Evolutionary conservation across 2,797 vertebrate species (phyloP).

Genomic region (Calcarius lapponicus): DNA sequence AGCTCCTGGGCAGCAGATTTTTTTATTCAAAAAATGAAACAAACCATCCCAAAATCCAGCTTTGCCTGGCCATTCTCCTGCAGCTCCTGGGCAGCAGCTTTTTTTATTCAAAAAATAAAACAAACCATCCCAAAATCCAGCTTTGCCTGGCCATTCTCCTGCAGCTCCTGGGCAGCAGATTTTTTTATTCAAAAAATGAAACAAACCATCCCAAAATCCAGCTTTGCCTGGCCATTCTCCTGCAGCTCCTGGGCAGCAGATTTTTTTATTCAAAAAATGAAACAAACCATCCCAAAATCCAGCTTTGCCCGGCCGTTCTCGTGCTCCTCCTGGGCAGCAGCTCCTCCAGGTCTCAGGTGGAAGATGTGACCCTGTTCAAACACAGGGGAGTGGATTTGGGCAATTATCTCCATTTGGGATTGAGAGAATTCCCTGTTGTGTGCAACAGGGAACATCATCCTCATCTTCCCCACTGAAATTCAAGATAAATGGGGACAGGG

Average conservation of each 20-base stretch:
- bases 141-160: background rate
- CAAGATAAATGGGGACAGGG: background rate
- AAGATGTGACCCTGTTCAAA: background rate
- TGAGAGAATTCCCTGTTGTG: background rate
- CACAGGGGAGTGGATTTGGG: background rate
- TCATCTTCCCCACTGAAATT: background rate
- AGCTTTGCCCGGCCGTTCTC: background rate
- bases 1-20: background rate
- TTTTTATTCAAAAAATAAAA: no score
- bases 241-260: background rate
- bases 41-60: background rate
- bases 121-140: background rate
- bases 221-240: no score
- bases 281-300: background rate
- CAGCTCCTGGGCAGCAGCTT: background rate
- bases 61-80: background rate
- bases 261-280: no score
- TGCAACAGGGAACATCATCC: no score
- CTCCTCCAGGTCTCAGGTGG: background rate
- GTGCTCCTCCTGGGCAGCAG: background rate
- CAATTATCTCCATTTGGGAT: rapidly evolving
- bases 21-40: no score
- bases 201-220: no score
- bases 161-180: background rate
- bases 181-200: no score